phyloP scores from a whole-genome alignment of 2,113 vertebrate genomes.

The Osmerus mordax region DNA sequence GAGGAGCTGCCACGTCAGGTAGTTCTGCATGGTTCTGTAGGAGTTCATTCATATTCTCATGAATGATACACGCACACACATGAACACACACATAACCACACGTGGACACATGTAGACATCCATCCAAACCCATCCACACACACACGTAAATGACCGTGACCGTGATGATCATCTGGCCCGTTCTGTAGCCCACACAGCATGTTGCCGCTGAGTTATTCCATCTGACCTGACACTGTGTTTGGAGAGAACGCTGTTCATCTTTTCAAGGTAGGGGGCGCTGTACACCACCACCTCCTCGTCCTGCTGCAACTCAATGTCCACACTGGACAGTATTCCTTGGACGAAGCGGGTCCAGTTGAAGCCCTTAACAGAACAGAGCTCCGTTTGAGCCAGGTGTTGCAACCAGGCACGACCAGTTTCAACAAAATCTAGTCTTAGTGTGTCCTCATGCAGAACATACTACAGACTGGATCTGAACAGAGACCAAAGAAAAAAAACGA shows the following conservation, averaged over 20 bases:
- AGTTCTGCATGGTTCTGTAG: conserved; percentile 92
- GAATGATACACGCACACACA: conserved; percentile 1
- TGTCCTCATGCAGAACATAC: too few relatives aligned
- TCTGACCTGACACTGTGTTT: conserved; percentile 82
- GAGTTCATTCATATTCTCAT: conserved; percentile 17
- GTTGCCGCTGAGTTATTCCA: background rate
- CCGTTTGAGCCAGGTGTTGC: background rate
- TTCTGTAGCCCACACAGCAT: background rate
- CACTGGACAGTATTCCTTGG: conserved; percentile 82
- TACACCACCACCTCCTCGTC: conserved; percentile 92
- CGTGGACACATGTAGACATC: background rate
- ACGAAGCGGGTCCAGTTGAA: conserved; percentile 95
- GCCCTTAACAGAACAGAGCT: conserved; percentile 64
- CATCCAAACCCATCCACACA: conserved; percentile 10
- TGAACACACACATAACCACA: conserved; percentile 7
- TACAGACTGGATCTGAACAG: background rate
- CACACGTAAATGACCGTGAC: background rate
- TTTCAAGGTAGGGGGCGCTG: conserved; percentile 84
- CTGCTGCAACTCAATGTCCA: conserved; percentile 69
- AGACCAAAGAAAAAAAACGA: conserved; percentile 1
- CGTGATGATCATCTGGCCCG: too few relatives aligned
- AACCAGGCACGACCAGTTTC: background rate
- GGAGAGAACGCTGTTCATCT: conserved; percentile 79
- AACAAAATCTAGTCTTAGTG: too few relatives aligned
- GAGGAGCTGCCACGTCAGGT: conserved; percentile 89